A percentile compares a stretch with the other conserved stretches of the same genome.
Conservation (phyloP, 2,797 vertebrate genomes). For the Silurus aristotelis region DNA sequence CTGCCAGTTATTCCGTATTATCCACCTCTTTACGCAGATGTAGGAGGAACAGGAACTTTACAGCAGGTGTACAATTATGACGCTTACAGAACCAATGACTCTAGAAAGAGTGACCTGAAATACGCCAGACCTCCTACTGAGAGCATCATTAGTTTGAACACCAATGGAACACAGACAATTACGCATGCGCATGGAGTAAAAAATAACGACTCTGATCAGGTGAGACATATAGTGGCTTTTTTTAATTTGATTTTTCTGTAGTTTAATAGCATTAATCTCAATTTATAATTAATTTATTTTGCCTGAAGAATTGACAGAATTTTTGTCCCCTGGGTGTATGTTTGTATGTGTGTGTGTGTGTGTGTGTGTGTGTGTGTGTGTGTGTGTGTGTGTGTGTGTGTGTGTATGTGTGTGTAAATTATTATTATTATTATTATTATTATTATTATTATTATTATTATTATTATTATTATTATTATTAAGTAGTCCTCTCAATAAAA, state of each 20-base stretch:
- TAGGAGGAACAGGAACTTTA: conserved; percentile 27
- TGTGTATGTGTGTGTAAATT: too few relatives aligned
- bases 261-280: too few relatives aligned
- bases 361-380: too few relatives aligned
- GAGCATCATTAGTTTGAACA: conserved; percentile 37
- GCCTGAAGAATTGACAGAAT: too few relatives aligned
- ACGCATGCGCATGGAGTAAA: background rate
- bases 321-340: too few relatives aligned
- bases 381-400: too few relatives aligned
- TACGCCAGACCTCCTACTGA: conserved; percentile 52
- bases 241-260: too few relatives aligned
- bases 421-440: too few relatives aligned
- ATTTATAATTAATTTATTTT: too few relatives aligned
- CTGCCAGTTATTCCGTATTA: conserved; percentile 61
- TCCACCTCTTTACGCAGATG: conserved; percentile 37
- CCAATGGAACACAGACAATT: background rate
- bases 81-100: conserved; percentile 23
- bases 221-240: background rate
- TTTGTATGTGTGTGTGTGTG: too few relatives aligned
- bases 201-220: background rate
- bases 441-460: too few relatives aligned
- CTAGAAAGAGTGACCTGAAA: conserved; percentile 32
- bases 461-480: background rate
- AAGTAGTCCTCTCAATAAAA: background rate
- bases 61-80: conserved; percentile 43